Conservation (phyloP, 2,797 vertebrate genomes). For the Alectoris magna region DNA sequence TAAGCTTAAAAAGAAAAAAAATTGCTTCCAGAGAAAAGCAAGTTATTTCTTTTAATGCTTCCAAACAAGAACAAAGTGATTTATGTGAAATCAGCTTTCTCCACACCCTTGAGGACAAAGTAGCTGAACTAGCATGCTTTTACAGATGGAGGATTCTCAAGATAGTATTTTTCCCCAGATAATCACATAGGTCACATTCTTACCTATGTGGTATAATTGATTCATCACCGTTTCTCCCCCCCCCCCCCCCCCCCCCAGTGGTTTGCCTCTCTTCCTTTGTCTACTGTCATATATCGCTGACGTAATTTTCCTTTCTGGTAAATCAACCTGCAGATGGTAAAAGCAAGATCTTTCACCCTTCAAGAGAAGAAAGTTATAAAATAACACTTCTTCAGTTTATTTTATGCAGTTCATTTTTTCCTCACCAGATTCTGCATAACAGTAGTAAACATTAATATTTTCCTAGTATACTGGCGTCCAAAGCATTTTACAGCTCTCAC, state of each 20-base stretch:
- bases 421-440: background rate
- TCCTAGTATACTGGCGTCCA: background rate
- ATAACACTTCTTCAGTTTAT: rapidly evolving
- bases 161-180: background rate
- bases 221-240: background rate
- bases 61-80: background rate
- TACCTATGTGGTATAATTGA: rapidly evolving
- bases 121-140: background rate
- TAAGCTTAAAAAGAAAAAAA: background rate
- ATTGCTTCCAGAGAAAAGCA: background rate
- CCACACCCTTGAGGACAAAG: background rate
- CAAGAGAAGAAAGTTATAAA: background rate
- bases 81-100: background rate
- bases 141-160: background rate
- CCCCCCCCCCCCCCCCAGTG: background rate
- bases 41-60: background rate
- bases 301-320: background rate
- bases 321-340: background rate
- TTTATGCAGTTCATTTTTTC: background rate
- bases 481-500: background rate
- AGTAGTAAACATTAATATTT: background rate
- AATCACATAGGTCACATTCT: background rate
- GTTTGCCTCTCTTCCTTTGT: background rate
- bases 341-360: background rate
- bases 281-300: background rate